A percentile compares a stretch with the other conserved stretches of the same genome.
Conservation (phyloP, 2,113 vertebrate species). For the Campylorhamphus procurvoides region DNA sequence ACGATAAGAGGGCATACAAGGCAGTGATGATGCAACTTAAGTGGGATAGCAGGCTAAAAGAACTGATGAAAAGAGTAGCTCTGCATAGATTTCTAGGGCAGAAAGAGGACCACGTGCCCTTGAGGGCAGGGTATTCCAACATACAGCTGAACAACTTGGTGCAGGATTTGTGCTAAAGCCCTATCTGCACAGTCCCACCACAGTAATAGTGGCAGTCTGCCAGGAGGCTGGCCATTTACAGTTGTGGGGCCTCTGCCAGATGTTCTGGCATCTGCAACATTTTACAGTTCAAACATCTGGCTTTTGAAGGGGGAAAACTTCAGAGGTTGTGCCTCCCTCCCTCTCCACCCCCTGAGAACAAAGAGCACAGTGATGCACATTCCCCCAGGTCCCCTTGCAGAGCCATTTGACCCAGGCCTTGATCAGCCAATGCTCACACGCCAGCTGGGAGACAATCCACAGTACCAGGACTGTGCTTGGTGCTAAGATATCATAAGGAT, state of each 20-base stretch:
- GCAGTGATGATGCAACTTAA: neutral
- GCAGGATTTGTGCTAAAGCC: neutral
- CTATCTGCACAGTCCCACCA: neutral
- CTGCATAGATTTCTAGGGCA: neutral
- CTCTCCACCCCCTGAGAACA: slow-evolving; percentile 27
- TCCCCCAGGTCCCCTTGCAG: neutral
- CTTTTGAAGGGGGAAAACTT: slow-evolving; percentile 11
- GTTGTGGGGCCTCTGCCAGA: slow-evolving; percentile 14
- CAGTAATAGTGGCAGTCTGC: slow-evolving; percentile 2
- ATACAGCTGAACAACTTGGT: neutral
- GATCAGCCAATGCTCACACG: neutral
- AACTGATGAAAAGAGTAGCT: neutral
- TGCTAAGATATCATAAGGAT: neutral
- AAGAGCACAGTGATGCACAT: slow-evolving; percentile 18
- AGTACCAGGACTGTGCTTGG: neutral
- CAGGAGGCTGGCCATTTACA: neutral
- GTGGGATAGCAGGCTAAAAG: fast-evolving
- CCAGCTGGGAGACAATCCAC: neutral
- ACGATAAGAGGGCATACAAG: neutral
- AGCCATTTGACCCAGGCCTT: neutral
- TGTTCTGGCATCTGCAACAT: slow-evolving; percentile 20
- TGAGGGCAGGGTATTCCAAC: fast-evolving
- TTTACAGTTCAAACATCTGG: slow-evolving; percentile 50
- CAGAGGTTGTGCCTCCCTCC: neutral
- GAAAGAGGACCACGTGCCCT: neutral